These are phyloP conservation scores for Cephalopterus ornatus DNA, from an alignment of 2,113 vertebrate genomes.

Conservation along the genomic window DNA sequence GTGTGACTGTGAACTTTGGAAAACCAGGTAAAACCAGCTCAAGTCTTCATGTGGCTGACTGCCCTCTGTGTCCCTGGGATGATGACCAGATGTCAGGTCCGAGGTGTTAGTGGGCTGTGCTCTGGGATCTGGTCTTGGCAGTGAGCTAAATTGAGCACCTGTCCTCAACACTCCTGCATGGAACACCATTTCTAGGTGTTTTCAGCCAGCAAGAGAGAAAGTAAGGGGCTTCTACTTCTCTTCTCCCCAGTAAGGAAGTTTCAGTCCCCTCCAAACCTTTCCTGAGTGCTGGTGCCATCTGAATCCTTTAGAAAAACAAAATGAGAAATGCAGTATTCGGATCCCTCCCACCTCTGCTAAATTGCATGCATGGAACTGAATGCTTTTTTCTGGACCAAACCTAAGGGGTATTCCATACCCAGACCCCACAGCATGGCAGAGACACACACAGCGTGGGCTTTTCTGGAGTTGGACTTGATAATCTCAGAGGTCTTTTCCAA, in stretches of 20 bases:
- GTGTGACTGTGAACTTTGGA: background rate
- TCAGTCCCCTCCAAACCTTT: background rate
- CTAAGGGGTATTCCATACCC: background rate
- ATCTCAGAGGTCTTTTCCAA: no score
- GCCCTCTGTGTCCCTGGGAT: background rate
- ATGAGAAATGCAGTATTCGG: background rate
- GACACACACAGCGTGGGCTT: background rate
- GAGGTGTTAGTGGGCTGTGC: background rate
- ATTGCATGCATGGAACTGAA: background rate
- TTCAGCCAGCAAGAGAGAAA: background rate
- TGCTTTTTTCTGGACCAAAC: background rate
- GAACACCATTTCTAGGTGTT: background rate
- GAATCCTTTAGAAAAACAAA: background rate
- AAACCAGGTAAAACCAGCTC: background rate
- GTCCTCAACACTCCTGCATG: background rate
- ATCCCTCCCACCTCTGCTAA: background rate
- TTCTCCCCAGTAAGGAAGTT: background rate
- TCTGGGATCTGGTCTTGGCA: background rate
- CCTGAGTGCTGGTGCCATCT: background rate
- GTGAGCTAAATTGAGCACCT: background rate
- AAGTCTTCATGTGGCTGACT: background rate
- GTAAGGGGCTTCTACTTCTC: background rate
- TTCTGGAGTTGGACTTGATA: background rate
- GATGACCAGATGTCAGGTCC: background rate
- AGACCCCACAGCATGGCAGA: rapidly evolving